These are phyloP conservation scores for Acanthochromis polyacanthus DNA, from an alignment of 2,113 vertebrate genomes.

Conservation along the genomic window DNA sequence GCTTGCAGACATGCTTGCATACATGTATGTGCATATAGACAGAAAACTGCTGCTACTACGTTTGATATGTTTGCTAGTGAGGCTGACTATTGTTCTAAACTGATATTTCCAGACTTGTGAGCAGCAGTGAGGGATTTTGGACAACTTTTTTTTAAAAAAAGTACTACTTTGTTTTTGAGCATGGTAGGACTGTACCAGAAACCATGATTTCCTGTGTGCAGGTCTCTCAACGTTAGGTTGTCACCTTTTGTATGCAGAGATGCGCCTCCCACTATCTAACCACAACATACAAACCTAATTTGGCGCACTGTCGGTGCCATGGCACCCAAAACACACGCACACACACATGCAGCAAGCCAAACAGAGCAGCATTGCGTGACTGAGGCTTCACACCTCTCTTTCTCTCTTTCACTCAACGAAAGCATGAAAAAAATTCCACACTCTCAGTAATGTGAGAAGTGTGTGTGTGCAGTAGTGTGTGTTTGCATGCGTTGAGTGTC, in stretches of 20 bases:
- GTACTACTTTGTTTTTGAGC: slow-evolving; percentile 33
- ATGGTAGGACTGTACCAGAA: not conserved
- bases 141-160: not conserved
- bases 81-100: slow-evolving; percentile 10
- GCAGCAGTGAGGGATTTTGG: not conserved
- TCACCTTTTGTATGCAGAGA: slow-evolving; percentile 48
- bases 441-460: slow-evolving; percentile 73
- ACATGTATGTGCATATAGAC: not conserved
- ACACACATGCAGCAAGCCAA: slow-evolving; percentile 1
- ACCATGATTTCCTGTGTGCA: slow-evolving; percentile 59
- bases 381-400: slow-evolving; percentile 74
- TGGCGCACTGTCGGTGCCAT: slow-evolving; percentile 7
- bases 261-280: slow-evolving; percentile 20
- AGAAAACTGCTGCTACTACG: slow-evolving; percentile 7
- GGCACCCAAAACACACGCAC: slow-evolving; percentile 22
- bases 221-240: slow-evolving; percentile 22
- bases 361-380: slow-evolving; percentile 71
- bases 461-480: slow-evolving; percentile 42
- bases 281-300: slow-evolving; percentile 31
- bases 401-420: slow-evolving; percentile 71
- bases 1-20: slow-evolving; percentile 4
- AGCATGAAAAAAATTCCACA: slow-evolving; percentile 67
- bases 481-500: slow-evolving; percentile 21
- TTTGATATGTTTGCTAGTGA: not conserved
- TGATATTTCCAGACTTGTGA: slow-evolving; percentile 25